phyloP scores from a whole-genome alignment of 2,113 vertebrate species.

The Dasyornis broadbenti region DNA sequence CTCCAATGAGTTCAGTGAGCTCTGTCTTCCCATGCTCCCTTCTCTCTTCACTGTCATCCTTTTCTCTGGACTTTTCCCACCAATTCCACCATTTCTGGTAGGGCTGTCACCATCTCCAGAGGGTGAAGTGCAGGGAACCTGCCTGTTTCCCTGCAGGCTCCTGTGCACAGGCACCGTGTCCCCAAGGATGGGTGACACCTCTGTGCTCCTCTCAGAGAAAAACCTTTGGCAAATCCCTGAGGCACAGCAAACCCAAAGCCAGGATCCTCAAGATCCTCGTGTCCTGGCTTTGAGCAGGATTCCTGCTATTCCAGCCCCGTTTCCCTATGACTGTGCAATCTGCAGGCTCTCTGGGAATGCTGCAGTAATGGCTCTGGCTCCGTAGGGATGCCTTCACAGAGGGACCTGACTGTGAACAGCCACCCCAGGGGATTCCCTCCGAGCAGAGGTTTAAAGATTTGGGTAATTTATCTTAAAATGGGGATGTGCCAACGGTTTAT shows the following conservation, averaged over 20 bases:
- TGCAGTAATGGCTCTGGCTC: neutral
- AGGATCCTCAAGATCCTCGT: neutral
- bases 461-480: neutral
- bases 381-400: neutral
- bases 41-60: neutral
- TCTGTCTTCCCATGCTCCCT: neutral
- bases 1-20: neutral
- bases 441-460: neutral
- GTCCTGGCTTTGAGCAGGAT: neutral
- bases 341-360: neutral
- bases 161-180: neutral
- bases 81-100: neutral
- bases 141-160: neutral
- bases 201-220: neutral
- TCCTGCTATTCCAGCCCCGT: neutral
- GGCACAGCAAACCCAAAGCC: neutral
- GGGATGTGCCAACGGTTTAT: neutral
- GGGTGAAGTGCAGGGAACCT: neutral
- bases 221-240: neutral
- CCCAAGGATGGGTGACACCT: neutral
- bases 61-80: neutral
- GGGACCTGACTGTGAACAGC: neutral
- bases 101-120: neutral
- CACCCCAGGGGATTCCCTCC: neutral
- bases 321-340: neutral